Percentiles rank a stretch among this genome's conserved stretches.
phyloP scores from a whole-genome alignment of 2,888 invertebrate genomes.

The Meta bourneti region DNA sequence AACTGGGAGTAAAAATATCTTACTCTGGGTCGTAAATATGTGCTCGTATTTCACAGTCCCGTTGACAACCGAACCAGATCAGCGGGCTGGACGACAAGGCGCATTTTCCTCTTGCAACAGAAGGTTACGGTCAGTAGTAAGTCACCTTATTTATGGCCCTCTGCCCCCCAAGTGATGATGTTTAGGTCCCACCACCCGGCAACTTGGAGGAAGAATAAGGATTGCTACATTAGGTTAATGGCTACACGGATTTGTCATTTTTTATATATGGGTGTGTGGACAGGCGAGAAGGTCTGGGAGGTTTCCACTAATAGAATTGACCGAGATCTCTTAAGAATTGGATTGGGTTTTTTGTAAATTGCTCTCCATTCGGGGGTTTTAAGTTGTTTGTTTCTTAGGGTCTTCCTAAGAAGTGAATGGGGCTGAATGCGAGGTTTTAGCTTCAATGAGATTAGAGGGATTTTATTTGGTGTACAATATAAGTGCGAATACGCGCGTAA shows the following conservation, averaged over 20 bases:
- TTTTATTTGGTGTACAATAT: too few relatives aligned
- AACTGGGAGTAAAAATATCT: background rate
- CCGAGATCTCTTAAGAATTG: background rate
- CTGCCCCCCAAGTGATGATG: slow-evolving; percentile 64
- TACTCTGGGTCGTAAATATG: slow-evolving; percentile 20
- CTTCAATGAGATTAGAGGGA: background rate
- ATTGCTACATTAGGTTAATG: slow-evolving; percentile 74
- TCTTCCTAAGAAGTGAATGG: too few relatives aligned
- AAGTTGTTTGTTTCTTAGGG: too few relatives aligned
- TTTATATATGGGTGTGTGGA: slow-evolving; percentile 44
- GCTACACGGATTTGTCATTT: slow-evolving; percentile 68
- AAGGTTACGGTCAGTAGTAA: slow-evolving; percentile 40
- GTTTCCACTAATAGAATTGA: background rate
- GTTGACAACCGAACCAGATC: slow-evolving; percentile 29
- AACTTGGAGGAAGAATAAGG: slow-evolving; percentile 65
- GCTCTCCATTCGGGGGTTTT: background rate
- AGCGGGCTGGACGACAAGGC: slow-evolving; percentile 29
- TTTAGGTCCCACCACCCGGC: slow-evolving; percentile 46
- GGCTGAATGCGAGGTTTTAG: background rate
- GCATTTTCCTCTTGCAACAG: slow-evolving; percentile 28
- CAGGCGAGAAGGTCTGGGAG: background rate
- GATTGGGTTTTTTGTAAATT: background rate
- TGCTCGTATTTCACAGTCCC: slow-evolving; percentile 40
- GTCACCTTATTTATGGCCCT: slow-evolving; percentile 61
- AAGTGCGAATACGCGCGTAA: too few relatives aligned